These are phyloP conservation scores for Linyphia triangularis DNA, from an alignment of 2,888 invertebrate species.

Conservation along the genomic window DNA sequence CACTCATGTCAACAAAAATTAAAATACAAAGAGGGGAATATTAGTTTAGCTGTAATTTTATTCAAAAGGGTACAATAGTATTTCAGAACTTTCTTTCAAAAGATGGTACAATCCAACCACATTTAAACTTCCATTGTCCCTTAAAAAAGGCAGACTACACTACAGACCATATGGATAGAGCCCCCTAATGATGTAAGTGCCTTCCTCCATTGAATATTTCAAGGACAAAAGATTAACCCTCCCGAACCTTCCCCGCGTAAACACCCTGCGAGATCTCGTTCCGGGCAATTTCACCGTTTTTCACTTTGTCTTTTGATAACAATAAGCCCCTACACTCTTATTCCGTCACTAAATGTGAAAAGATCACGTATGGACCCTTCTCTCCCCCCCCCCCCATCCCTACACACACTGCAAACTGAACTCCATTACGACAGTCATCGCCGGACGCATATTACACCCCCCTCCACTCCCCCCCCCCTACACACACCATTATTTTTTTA, in stretches of 20 bases:
- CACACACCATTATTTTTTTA: background rate
- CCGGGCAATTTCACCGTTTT: constrained; percentile 45
- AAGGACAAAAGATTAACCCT: constrained; percentile 13
- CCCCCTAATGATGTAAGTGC: constrained; percentile 26
- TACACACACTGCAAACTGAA: background rate
- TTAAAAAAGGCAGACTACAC: too few relatives aligned
- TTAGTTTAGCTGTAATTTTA: too few relatives aligned
- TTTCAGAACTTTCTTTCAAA: too few relatives aligned
- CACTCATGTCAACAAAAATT: too few relatives aligned
- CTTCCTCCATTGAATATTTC: background rate
- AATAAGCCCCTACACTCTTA: constrained; percentile 9
- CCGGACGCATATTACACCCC: too few relatives aligned
- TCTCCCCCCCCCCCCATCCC: background rate
- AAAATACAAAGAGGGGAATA: too few relatives aligned
- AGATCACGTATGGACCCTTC: constrained; percentile 25
- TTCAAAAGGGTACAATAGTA: too few relatives aligned
- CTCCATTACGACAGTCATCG: background rate
- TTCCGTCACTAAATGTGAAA: constrained; percentile 1
- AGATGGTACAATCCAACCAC: too few relatives aligned
- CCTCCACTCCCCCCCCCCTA: background rate
- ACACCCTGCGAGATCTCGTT: background rate
- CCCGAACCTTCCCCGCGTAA: background rate
- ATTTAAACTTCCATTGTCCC: too few relatives aligned
- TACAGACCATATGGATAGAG: background rate
- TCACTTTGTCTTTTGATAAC: constrained; percentile 48